Conservation (phyloP, 2,888 invertebrate genomes). For the Epicampocera succincta region DNA sequence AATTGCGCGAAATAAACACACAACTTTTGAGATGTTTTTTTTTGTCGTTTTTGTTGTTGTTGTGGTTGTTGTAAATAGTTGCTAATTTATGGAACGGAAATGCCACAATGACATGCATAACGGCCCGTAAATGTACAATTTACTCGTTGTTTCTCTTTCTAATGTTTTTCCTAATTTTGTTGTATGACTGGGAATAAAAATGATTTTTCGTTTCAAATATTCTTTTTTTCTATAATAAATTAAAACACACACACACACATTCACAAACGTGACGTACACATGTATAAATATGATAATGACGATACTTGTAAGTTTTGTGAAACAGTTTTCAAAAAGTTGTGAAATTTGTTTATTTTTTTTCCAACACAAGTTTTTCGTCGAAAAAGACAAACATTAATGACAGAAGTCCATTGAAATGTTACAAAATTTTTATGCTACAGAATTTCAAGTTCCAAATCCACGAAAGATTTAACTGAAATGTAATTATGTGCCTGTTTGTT, state of each 20-base stretch:
- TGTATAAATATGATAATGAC: no score
- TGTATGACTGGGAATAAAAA: conserved; percentile 27
- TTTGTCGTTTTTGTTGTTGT: conserved; percentile 17
- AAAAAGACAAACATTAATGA: no score
- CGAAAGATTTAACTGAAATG: conserved; percentile 39
- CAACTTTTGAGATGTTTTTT: conserved; percentile 5
- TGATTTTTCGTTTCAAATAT: conserved; percentile 24
- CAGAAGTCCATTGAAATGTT: no score
- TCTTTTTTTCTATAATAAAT: conserved; percentile 7
- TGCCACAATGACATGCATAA: conserved; percentile 68
- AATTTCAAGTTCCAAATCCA: background rate
- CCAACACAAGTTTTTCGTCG: no score
- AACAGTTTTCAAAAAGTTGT: background rate
- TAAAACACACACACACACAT: background rate
- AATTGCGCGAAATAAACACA: conserved; percentile 33
- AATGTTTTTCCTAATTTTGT: background rate
- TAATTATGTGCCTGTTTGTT: conserved; percentile 58
- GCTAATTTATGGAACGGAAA: conserved; percentile 69
- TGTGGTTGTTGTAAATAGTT: conserved; percentile 32
- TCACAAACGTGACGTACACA: background rate
- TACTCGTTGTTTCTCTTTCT: conserved; percentile 21
- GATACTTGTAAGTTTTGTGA: conserved; percentile 16
- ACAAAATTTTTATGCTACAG: no score
- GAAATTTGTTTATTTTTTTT: background rate
- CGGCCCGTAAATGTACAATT: conserved; percentile 56